Percentiles rank a stretch among this genome's conserved stretches.
phyloP scores from a whole-genome alignment of 2,113 vertebrate genomes.

The Sebastes fasciatus region DNA sequence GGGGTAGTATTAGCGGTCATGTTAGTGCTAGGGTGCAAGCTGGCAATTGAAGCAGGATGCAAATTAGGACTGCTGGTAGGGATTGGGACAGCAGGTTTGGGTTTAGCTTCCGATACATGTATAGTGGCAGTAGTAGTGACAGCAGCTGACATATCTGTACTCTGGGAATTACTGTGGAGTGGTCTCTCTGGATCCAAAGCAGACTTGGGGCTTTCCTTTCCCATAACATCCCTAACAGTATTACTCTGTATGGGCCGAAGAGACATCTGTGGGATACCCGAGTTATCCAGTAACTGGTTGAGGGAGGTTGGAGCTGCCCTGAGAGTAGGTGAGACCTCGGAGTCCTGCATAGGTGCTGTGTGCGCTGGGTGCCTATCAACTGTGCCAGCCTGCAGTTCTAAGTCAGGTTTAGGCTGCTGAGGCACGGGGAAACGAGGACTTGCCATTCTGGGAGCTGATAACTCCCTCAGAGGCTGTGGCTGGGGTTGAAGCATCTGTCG shows the following conservation, averaged over 20 bases:
- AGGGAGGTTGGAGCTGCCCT: slow-evolving; percentile 92
- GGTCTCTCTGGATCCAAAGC: slow-evolving; percentile 68
- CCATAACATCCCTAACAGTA: slow-evolving; percentile 59
- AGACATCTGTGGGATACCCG: slow-evolving; percentile 85
- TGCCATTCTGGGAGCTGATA: slow-evolving; percentile 84
- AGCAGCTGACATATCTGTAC: slow-evolving; percentile 53
- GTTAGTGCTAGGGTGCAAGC: slow-evolving; percentile 44
- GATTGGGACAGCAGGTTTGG: slow-evolving; percentile 59
- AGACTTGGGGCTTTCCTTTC: slow-evolving; percentile 72
- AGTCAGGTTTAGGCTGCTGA: slow-evolving; percentile 86
- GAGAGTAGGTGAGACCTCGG: slow-evolving; percentile 85
- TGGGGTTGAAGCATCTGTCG: slow-evolving; percentile 76
- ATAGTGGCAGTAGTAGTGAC: slow-evolving; percentile 39
- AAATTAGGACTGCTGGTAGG: slow-evolving; percentile 65
- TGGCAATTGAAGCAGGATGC: slow-evolving; percentile 53
- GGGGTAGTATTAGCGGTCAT: slow-evolving; percentile 53
- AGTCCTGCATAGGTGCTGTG: slow-evolving; percentile 81
- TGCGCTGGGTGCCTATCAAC: slow-evolving; percentile 68
- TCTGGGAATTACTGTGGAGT: slow-evolving; percentile 63
- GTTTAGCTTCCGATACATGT: slow-evolving; percentile 73
- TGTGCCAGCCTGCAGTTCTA: slow-evolving; percentile 82
- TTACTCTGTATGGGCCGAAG: slow-evolving; percentile 82
- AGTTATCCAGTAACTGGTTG: slow-evolving; percentile 95
- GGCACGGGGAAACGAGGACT: slow-evolving; percentile 71
- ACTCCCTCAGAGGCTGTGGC: slow-evolving; percentile 84